Percentiles rank a stretch among this genome's conserved stretches.
Conservation (phyloP, 2,113 vertebrate species). For the Chaetops frenatus region DNA sequence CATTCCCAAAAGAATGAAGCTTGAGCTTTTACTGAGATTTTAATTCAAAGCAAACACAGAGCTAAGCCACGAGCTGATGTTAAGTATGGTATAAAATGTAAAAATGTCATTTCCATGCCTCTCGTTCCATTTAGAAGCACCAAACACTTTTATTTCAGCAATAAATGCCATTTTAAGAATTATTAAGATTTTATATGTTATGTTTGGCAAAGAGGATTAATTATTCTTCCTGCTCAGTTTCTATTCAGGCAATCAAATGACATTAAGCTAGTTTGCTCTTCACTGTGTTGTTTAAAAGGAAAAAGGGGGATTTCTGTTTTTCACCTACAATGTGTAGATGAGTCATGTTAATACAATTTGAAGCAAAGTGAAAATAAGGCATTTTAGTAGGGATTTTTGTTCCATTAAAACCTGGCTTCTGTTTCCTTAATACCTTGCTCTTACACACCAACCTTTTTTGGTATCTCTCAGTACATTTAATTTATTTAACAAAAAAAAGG, state of each 20-base stretch:
- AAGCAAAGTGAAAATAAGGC: neutral
- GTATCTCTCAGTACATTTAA: neutral
- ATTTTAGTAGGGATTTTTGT: neutral
- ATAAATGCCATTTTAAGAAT: conserved; percentile 48
- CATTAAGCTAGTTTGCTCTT: conserved; percentile 7
- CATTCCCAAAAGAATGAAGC: conserved; percentile 5
- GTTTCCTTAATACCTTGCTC: neutral
- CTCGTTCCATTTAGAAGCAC: conserved; percentile 26
- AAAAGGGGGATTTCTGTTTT: neutral
- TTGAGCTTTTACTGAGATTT: conserved; percentile 13
- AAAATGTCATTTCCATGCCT: conserved; percentile 21
- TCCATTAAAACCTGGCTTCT: neutral
- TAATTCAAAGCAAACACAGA: conserved; percentile 42
- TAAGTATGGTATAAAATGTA: conserved; percentile 26
- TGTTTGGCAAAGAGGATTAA: conserved; percentile 53
- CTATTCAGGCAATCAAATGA: conserved; percentile 5
- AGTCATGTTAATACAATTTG: neutral
- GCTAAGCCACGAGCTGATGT: conserved; percentile 1
- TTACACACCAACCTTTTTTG: neutral
- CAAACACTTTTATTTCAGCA: conserved; percentile 12
- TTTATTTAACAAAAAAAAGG: neutral
- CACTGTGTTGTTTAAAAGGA: neutral
- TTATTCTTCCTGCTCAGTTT: conserved; percentile 39
- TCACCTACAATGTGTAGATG: neutral
- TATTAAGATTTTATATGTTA: conserved; percentile 47